Base-by-base conservation (phyloP, 2,888 invertebrate species). In the Mimumesa dahlbomi region DNA sequence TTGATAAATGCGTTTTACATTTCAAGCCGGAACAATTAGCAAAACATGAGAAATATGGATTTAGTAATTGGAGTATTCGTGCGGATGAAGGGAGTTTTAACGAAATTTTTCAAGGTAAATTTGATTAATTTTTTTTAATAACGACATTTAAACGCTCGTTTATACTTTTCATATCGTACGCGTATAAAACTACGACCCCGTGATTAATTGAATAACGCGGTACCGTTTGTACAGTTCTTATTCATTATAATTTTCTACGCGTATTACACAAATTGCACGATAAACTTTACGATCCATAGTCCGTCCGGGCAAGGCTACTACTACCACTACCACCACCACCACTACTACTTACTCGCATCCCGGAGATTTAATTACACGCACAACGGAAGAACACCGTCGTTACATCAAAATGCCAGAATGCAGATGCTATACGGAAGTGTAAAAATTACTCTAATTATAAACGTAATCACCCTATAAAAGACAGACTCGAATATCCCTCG, bases 201-300 rank as follows among this genome's bases (percentile, higher is more conserved):
- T 49, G 49, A 67, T 67, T 50, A 67, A 67, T 62, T 62, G 61
- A 56, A 62, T 56, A 49, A 54, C 67, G 57, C 61, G 49, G 40
- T 19, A 13, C 42, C n/a, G 29, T n/a, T 40, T 18, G 4, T 21
- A 43, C 38, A 31, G 29, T 31, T 46, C 40, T 31, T 25, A 67
- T 50, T 71, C 62, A 67, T 77, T 73, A 64, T 63, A 67, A 64
- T 74, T 74, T 73, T 67, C 77, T 59, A 61, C 77, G 66, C 64
- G 56, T 46, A 63, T 71, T 77, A 59, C 67, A 74, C 61, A 67
- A 77, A 77, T 64, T 71, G 58, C 71, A 18, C 77, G 77, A 67
- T 77, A 73, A 77, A 73, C 74, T 77, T 71, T 71, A 67, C 53
- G 73, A 63, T 63, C 49, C 50, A 54, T 61, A 46, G 46, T 48